A percentile compares a stretch with the other conserved stretches of the same genome.
These are phyloP conservation scores for Lynx canadensis DNA, from an alignment of 2,113 vertebrate species.

Conservation along the genomic window DNA sequence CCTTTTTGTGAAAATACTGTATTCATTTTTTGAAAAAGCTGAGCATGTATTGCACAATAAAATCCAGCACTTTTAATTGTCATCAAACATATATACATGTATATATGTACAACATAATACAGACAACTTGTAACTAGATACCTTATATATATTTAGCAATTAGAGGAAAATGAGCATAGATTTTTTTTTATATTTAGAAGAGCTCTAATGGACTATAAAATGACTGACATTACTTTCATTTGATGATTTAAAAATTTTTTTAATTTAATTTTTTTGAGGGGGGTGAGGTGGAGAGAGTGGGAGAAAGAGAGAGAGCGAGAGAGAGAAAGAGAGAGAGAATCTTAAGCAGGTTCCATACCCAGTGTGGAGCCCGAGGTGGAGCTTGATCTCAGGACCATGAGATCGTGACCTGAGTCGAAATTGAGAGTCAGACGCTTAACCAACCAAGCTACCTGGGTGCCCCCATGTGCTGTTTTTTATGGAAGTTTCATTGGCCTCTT, in stretches of 20 bases:
- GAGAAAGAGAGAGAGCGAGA: no score
- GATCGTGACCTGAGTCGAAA: no score
- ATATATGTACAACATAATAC: background rate
- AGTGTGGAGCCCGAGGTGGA: no score
- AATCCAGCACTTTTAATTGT: background rate
- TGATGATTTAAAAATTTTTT: background rate
- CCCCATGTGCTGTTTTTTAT: background rate
- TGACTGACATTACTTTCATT: background rate
- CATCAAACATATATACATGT: background rate
- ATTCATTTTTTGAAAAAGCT: background rate
- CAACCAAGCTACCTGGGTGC: no score
- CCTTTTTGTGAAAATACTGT: conserved; percentile 17
- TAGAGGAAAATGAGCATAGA: background rate
- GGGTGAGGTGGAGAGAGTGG: no score
- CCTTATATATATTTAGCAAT: background rate
- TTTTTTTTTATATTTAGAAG: conserved; percentile 10
- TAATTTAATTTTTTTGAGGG: no score
- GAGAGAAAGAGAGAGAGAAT: no score
- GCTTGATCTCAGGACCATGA: no score
- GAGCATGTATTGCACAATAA: background rate
- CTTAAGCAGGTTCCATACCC: no score
- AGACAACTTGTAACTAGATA: background rate
- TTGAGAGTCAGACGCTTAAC: no score
- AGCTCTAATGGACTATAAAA: background rate
- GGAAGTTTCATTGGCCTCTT: background rate